phyloP scores from a whole-genome alignment of 92 coral and sea anemone genomes.

The Blastomussa wellsi region DNA sequence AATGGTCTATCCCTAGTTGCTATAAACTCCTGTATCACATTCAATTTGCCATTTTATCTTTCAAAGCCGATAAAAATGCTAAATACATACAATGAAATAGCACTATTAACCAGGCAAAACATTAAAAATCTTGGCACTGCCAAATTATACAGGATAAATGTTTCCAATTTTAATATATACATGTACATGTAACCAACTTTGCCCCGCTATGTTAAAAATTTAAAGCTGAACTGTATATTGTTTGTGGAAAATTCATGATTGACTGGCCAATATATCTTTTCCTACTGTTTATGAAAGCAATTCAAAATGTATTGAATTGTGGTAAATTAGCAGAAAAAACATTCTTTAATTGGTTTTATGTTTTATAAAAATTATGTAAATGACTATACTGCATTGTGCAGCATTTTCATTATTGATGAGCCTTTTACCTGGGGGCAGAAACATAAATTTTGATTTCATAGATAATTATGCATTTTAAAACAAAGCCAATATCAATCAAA shows the following conservation, averaged over 20 bases:
- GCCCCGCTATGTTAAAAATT: background rate
- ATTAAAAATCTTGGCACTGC: background rate
- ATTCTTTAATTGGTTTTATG: background rate
- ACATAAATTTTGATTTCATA: slow-evolving; percentile 1
- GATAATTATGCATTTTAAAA: background rate
- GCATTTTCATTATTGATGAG: background rate
- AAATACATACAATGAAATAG: background rate
- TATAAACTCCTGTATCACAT: background rate
- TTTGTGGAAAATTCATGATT: background rate
- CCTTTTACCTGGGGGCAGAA: background rate
- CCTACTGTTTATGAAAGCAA: background rate
- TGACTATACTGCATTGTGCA: background rate
- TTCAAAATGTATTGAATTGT: background rate
- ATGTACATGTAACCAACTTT: background rate
- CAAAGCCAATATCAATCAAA: background rate
- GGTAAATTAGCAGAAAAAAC: background rate
- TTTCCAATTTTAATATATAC: background rate
- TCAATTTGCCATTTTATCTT: background rate
- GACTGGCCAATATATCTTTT: background rate
- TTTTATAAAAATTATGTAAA: background rate
- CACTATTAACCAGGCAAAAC: background rate
- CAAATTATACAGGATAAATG: background rate
- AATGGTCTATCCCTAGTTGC: background rate
- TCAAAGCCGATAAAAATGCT: background rate
- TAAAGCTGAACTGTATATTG: background rate